These are phyloP conservation scores for Phyllostomus discolor DNA, from an alignment of 2,113 vertebrate genomes.

Conservation along the genomic window DNA sequence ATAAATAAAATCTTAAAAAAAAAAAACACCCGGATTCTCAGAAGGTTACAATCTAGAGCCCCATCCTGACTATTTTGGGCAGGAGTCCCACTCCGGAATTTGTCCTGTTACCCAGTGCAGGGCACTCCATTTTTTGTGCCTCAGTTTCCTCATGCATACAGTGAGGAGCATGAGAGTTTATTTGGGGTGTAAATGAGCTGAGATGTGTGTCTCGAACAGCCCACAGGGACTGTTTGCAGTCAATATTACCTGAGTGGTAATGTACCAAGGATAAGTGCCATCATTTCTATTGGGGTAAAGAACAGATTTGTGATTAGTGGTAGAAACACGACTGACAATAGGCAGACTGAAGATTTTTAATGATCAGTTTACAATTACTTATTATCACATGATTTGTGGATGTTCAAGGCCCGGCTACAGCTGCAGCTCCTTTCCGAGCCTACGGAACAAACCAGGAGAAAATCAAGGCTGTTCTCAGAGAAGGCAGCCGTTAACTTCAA, in stretches of 20 bases:
- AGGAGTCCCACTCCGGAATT: neutral
- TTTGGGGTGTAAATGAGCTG: neutral
- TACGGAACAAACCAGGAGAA: neutral
- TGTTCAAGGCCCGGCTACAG: neutral
- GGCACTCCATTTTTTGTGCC: neutral
- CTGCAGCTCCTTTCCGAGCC: neutral
- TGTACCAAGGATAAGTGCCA: neutral
- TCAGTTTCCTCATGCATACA: neutral
- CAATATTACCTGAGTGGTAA: neutral
- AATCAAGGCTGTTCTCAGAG: neutral
- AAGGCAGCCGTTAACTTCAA: neutral
- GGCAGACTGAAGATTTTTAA: neutral
- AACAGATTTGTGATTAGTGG: neutral
- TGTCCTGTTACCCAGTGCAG: neutral
- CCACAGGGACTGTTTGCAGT: neutral
- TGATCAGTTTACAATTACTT: neutral
- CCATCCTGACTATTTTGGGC: neutral
- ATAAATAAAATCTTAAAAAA: too few relatives aligned
- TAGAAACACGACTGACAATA: neutral
- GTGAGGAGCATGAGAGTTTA: neutral
- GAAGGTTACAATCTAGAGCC: neutral
- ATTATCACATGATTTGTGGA: neutral
- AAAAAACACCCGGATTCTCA: neutral
- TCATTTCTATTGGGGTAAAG: neutral
- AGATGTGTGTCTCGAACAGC: neutral